These are phyloP conservation scores for Oscheius sp. DNA, from an alignment of 2,888 invertebrate genomes.

Conservation along the genomic window DNA sequence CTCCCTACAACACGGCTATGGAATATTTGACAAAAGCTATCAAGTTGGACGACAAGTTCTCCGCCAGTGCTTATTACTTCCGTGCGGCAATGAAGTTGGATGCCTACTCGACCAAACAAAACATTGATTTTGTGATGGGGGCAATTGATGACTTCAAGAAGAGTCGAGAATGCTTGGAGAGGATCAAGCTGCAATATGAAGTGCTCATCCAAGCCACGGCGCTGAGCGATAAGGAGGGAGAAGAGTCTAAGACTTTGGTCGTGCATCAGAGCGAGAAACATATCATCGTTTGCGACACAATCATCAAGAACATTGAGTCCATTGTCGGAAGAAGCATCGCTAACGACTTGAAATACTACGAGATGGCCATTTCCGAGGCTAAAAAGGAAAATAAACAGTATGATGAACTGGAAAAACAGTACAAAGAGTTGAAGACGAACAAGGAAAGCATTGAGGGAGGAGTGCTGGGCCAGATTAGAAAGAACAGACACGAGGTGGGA, in stretches of 20 bases:
- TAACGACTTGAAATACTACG: background rate
- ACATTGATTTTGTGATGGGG: background rate
- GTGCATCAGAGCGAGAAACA: background rate
- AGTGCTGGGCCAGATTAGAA: background rate
- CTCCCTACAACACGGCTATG: too few species aligned
- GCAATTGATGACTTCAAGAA: background rate
- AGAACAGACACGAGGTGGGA: background rate
- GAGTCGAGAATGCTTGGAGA: background rate
- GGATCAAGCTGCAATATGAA: background rate
- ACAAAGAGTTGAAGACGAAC: background rate
- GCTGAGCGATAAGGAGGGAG: background rate
- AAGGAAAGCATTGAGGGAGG: background rate
- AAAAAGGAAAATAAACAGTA: background rate
- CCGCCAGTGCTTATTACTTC: background rate
- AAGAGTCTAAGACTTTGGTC: background rate
- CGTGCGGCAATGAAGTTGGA: background rate
- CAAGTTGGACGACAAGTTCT: background rate
- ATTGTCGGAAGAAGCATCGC: background rate
- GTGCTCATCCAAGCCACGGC: background rate
- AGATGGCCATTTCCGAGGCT: background rate
- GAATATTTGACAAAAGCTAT: background rate
- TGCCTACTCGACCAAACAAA: background rate
- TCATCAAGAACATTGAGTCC: background rate
- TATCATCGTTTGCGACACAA: background rate
- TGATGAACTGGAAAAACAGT: background rate